Evolutionary conservation across 2,113 vertebrate species (phyloP).

Genomic region (Phycodurus eques): DNA sequence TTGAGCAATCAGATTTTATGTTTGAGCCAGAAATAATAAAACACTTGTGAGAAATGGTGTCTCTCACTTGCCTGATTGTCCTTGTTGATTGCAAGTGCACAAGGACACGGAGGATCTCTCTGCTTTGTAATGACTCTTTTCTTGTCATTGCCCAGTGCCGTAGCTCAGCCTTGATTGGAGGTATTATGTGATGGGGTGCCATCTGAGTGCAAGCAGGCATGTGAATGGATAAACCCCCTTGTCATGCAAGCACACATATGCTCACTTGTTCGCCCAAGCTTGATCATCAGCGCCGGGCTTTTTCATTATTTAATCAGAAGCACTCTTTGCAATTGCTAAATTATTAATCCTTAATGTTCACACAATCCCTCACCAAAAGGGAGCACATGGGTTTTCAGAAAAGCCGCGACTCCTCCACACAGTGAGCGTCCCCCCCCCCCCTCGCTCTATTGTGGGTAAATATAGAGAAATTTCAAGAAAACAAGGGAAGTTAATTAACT

Average conservation of each 20-base stretch:
- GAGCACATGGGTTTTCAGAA: constrained; percentile 58
- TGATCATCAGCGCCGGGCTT: constrained; percentile 60
- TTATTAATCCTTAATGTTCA: constrained; percentile 75
- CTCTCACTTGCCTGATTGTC: constrained; percentile 26
- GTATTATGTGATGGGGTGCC: constrained; percentile 25
- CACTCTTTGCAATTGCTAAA: constrained; percentile 69
- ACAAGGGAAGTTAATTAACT: constrained; percentile 34
- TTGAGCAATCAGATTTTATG: constrained; percentile 28
- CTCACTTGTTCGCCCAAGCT: constrained; percentile 32
- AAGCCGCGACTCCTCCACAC: constrained; percentile 44
- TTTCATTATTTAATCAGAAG: constrained; percentile 75
- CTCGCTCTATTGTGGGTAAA: constrained; percentile 24
- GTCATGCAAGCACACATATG: constrained; percentile 12
- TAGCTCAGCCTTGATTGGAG: constrained; percentile 31
- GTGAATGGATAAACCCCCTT: constrained; percentile 28
- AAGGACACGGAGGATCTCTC: not conserved
- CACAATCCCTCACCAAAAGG: constrained; percentile 68
- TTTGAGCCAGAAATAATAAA: constrained; percentile 24
- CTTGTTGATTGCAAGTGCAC: constrained; percentile 37
- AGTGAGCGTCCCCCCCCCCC: constrained; percentile 11
- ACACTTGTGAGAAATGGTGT: constrained; percentile 19
- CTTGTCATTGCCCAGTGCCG: constrained; percentile 22
- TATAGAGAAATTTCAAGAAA: constrained; percentile 15
- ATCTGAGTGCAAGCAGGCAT: constrained; percentile 28
- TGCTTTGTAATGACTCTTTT: constrained; percentile 32